Evolutionary conservation across 2,888 invertebrate species (phyloP).

Genomic region (Biston stratarius): DNA sequence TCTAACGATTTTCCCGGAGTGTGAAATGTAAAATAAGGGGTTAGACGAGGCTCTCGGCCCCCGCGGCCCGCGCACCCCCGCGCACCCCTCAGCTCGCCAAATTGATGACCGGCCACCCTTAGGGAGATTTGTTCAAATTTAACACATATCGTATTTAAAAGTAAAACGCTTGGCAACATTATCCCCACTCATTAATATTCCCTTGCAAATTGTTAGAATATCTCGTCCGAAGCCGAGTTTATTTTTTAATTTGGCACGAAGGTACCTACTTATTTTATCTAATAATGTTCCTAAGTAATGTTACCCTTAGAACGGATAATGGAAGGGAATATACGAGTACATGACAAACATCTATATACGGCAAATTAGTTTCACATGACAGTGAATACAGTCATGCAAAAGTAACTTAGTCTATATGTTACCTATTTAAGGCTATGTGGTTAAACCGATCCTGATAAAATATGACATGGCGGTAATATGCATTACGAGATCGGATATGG

Average conservation of each 20-base stretch:
- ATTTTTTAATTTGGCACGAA: slow-evolving; percentile 49
- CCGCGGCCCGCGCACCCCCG: slow-evolving; percentile 57
- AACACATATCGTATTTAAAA: slow-evolving; percentile 84
- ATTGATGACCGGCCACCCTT: slow-evolving; percentile 83
- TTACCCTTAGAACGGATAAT: neutral
- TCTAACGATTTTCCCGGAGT: slow-evolving; percentile 87
- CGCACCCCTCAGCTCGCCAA: slow-evolving; percentile 69
- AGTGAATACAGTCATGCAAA: no score
- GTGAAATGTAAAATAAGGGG: slow-evolving; percentile 87
- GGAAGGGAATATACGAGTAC: neutral
- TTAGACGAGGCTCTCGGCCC: slow-evolving; percentile 77
- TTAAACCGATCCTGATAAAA: no score
- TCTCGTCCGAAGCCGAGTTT: slow-evolving; percentile 52
- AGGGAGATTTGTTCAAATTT: slow-evolving; percentile 84
- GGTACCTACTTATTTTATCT: slow-evolving; percentile 2
- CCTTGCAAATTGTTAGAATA: slow-evolving; percentile 68
- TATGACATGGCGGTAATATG: no score
- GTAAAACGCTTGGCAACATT: slow-evolving; percentile 77
- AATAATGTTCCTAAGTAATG: neutral
- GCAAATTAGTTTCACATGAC: no score
- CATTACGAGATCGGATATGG: no score
- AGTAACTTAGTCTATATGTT: no score
- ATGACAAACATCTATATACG: no score
- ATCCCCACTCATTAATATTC: slow-evolving; percentile 77
- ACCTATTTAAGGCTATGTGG: no score